A percentile compares a stretch with the other conserved stretches of the same genome.
These are phyloP conservation scores for Thamnophis elegans DNA, from an alignment of 2,797 vertebrate species.

Conservation along the genomic window DNA sequence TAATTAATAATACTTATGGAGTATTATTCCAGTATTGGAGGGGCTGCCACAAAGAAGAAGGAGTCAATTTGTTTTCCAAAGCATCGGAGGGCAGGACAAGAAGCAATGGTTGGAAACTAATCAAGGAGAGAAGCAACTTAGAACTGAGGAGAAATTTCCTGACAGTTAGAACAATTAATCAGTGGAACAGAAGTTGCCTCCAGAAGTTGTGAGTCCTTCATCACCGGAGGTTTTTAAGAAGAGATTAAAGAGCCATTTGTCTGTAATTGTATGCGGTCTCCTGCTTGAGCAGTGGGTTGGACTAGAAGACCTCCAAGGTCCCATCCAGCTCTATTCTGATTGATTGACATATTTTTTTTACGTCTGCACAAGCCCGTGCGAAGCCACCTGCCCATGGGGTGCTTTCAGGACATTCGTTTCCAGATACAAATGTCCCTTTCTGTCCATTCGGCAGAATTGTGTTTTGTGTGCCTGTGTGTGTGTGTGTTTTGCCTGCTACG, in stretches of 20 bases:
- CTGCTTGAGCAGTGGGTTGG: background rate
- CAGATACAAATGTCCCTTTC: background rate
- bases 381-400: background rate
- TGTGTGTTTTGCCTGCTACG: background rate
- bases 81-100: background rate
- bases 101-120: background rate
- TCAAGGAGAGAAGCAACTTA: background rate
- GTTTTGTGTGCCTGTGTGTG: too few species aligned
- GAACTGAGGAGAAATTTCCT: background rate
- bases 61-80: background rate
- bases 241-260: background rate
- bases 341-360: too few species aligned
- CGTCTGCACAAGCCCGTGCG: rapidly evolving
- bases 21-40: background rate
- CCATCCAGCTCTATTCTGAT: background rate
- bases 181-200: too few species aligned
- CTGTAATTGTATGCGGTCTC: background rate
- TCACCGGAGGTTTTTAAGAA: background rate
- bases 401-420: background rate
- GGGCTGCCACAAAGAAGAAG: background rate
- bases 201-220: background rate
- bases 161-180: background rate
- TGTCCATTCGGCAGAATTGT: background rate
- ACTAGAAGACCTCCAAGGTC: background rate
- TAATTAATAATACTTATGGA: too few species aligned